Evolutionary conservation across 2,888 invertebrate genomes (phyloP).

Genomic region (Drosophila paracracens): DNA sequence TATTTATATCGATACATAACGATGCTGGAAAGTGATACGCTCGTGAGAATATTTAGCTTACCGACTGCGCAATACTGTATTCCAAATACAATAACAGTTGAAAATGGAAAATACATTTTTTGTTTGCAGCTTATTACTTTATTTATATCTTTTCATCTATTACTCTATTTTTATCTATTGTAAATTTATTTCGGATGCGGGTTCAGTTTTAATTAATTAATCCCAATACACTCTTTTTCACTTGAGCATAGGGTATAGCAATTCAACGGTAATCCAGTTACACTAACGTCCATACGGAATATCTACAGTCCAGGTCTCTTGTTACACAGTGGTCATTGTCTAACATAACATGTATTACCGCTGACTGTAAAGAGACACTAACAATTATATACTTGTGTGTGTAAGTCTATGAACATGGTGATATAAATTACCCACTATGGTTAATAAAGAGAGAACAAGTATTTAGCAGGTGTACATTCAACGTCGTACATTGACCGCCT

Average conservation of each 20-base stretch:
- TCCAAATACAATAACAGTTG: neutral
- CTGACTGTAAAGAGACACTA: conserved; percentile 41
- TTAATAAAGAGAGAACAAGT: conserved; percentile 39
- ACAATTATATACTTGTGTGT: conserved; percentile 24
- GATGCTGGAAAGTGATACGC: conserved; percentile 60
- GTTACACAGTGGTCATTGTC: conserved; percentile 21
- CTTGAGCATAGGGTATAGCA: conserved; percentile 15
- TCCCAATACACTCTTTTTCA: neutral
- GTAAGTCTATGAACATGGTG: conserved; percentile 33
- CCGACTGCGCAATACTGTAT: neutral
- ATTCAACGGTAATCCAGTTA: conserved; percentile 60
- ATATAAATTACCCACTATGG: conserved; percentile 46
- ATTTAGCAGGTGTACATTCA: conserved; percentile 67
- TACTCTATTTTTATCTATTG: neutral
- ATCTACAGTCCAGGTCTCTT: conserved; percentile 16
- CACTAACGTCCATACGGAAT: conserved; percentile 37
- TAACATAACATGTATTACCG: conserved; percentile 32
- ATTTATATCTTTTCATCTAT: neutral
- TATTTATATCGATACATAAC: neutral
- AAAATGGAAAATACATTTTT: neutral
- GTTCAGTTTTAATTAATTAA: neutral
- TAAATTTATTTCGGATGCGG: neutral
- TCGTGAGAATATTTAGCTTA: neutral
- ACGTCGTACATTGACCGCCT: conserved; percentile 69
- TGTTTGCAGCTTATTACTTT: neutral